Conservation (phyloP, 92 coral and sea anemone genomes). For the Hydrozoanthus gracilis region DNA sequence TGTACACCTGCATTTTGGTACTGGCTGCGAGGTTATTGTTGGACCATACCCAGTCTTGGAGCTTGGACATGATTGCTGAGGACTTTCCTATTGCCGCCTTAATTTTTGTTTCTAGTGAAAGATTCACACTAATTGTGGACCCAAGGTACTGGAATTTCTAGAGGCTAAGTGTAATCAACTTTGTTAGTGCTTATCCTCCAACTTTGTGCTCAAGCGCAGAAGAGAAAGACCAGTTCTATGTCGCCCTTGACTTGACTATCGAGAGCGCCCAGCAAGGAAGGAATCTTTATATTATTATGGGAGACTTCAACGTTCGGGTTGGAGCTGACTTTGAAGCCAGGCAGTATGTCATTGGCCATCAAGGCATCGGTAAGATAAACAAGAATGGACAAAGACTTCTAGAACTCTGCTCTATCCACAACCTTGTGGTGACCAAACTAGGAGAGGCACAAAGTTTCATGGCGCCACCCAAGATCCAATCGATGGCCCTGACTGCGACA, state of each 20-base stretch:
- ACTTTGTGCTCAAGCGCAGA: background rate
- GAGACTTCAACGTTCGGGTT: too few species aligned
- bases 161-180: background rate
- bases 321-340: too few species aligned
- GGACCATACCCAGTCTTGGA: background rate
- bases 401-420: constrained; percentile 39
- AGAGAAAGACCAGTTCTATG: constrained; percentile 11
- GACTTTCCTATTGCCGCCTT: background rate
- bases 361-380: constrained; percentile 6
- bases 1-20: background rate
- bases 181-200: constrained; percentile 25
- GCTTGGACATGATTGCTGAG: constrained; percentile 14
- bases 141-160: background rate
- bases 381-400: constrained; percentile 41
- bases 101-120: background rate
- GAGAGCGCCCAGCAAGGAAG: too few species aligned
- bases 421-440: constrained; percentile 18
- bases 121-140: background rate
- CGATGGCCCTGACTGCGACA: constrained; percentile 51
- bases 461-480: constrained; percentile 53
- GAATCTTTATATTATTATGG: too few species aligned
- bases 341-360: too few species aligned
- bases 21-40: background rate
- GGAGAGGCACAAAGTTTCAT: constrained; percentile 10
- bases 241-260: background rate